Evolutionary conservation across 2,888 invertebrate genomes (phyloP).

Genomic region (Lottia gigantea): DNA sequence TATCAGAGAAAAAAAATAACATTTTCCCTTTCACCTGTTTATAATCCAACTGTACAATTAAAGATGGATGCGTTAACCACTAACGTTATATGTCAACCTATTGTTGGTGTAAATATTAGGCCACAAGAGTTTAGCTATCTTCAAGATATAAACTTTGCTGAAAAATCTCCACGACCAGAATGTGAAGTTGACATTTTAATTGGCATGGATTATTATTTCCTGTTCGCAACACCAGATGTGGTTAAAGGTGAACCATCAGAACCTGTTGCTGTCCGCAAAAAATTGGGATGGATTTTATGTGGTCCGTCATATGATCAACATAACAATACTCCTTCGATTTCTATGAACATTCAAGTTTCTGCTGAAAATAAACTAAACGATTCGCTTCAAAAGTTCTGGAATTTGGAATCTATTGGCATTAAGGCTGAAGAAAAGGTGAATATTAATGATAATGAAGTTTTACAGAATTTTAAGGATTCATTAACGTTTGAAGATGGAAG

Average conservation of each 20-base stretch:
- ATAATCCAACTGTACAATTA: neutral
- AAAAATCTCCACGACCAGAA: too few relatives aligned
- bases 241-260: neutral
- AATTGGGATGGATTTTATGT: conserved; percentile 2
- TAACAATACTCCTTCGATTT: neutral
- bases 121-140: too few relatives aligned
- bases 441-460: neutral
- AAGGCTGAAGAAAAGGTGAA: neutral
- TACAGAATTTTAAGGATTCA: neutral
- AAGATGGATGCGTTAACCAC: neutral
- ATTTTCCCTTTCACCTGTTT: neutral
- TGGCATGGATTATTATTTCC: neutral
- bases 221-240: neutral
- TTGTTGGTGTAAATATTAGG: too few relatives aligned
- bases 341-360: conserved; percentile 7
- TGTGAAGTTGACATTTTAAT: too few relatives aligned
- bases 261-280: neutral
- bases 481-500: neutral
- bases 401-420: conserved; percentile 7
- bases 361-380: neutral
- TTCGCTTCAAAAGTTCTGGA: neutral
- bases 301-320: neutral
- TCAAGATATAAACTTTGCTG: too few relatives aligned
- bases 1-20: neutral
- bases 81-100: too few relatives aligned